Conservation (phyloP, 1,140 invertebrate species). For the Apis cerana region DNA sequence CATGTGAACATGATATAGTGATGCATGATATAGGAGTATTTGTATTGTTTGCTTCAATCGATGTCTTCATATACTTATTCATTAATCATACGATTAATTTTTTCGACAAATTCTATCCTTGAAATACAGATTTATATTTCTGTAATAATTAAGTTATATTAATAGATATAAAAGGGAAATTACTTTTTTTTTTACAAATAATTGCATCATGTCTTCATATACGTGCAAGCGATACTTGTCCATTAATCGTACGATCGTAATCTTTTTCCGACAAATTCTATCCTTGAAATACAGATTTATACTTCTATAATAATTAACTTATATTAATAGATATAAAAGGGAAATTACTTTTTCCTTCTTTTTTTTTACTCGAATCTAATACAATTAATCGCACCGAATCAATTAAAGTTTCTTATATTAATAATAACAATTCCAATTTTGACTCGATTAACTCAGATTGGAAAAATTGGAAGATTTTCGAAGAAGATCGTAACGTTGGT, state of each 20-base stretch:
- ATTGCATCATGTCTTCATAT: too few relatives aligned
- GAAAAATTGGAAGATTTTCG: conserved; percentile 64
- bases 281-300: too few relatives aligned
- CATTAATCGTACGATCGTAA: conserved; percentile 57
- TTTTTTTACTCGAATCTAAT: conserved; percentile 57
- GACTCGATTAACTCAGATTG: background rate
- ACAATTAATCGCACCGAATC: background rate
- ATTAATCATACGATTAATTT: conserved; percentile 25
- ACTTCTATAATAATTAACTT: background rate
- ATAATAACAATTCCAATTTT: conserved; percentile 21
- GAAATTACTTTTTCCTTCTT: conserved; percentile 69
- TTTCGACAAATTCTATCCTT: conserved; percentile 70
- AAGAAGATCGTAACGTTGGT: conserved; percentile 14
- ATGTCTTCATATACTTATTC: conserved; percentile 63
- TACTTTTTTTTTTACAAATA: conserved; percentile 69
- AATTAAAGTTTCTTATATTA: conserved; percentile 12
- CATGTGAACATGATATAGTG: too few relatives aligned
- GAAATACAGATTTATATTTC: conserved; percentile 11
- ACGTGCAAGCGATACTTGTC: conserved; percentile 39
- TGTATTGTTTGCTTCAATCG: conserved; percentile 62
- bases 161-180: conserved; percentile 20
- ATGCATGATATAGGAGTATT: background rate
- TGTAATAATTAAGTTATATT: background rate
- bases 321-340: background rate
- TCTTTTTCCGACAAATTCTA: conserved; percentile 54